These are phyloP conservation scores for Strix occidentalis DNA, from an alignment of 2,797 vertebrate species.

Conservation along the genomic window DNA sequence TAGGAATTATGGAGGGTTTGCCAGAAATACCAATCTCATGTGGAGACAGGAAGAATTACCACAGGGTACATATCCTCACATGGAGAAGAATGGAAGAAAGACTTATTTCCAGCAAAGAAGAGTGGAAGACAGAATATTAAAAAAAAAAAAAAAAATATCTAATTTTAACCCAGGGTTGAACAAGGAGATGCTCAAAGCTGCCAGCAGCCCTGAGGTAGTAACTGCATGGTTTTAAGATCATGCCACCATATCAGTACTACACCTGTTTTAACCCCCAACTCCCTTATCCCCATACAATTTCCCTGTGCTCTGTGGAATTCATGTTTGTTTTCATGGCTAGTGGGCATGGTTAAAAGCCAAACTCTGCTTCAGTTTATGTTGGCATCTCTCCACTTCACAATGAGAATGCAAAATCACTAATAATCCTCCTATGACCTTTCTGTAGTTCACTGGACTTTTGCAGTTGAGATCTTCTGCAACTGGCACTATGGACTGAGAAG, in stretches of 20 bases:
- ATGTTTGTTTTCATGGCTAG: slow-evolving; percentile 3
- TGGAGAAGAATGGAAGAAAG: not conserved
- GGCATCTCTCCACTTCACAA: not conserved
- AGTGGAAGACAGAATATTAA: not conserved
- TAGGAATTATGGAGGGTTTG: slow-evolving; percentile 36
- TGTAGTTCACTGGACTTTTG: not conserved
- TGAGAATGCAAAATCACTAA: not conserved
- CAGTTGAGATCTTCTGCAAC: not conserved
- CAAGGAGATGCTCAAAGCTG: not conserved
- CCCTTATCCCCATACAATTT: not conserved
- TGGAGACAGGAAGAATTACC: slow-evolving; percentile 52
- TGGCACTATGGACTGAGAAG: not conserved
- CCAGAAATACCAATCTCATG: slow-evolving; percentile 43
- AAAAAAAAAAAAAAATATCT: not conserved
- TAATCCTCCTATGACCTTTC: not conserved
- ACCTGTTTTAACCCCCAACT: not conserved
- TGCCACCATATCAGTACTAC: not conserved
- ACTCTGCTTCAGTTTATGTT: not conserved
- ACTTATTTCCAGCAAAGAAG: not conserved
- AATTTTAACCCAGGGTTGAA: not conserved
- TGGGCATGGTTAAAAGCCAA: not conserved
- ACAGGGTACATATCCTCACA: not conserved
- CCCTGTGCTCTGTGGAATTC: not conserved
- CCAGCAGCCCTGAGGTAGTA: not conserved
- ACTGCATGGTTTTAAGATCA: not conserved